These are phyloP conservation scores for Lycia hirtaria DNA, from an alignment of 2,888 invertebrate species.

Conservation along the genomic window DNA sequence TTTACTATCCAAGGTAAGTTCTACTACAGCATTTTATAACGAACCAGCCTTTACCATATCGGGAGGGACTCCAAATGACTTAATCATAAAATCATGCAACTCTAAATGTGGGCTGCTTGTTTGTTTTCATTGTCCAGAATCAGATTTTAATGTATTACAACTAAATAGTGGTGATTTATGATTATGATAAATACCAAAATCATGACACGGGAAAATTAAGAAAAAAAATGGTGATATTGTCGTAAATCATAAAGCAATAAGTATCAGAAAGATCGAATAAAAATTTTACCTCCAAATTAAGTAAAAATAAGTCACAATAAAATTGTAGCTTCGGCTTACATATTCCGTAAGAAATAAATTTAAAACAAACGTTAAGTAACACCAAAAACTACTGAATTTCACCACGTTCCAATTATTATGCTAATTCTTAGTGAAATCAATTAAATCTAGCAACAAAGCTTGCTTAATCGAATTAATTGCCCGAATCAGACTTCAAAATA, in stretches of 20 bases:
- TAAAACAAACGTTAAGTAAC: not conserved
- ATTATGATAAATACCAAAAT: not conserved
- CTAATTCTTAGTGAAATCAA: slow-evolving; percentile 33
- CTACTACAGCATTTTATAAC: slow-evolving; percentile 36
- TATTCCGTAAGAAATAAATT: not conserved
- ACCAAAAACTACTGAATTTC: slow-evolving; percentile 22
- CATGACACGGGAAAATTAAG: too few species aligned
- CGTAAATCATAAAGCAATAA: too few species aligned
- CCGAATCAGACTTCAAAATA: slow-evolving; percentile 24
- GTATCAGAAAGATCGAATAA: too few species aligned
- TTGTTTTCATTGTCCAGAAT: slow-evolving; percentile 30
- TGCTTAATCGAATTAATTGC: slow-evolving; percentile 39
- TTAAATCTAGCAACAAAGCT: slow-evolving; percentile 34
- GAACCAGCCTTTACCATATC: slow-evolving; percentile 22
- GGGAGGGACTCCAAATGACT: slow-evolving; percentile 23
- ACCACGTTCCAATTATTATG: slow-evolving; percentile 33
- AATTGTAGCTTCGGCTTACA: too few species aligned
- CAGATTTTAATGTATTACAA: not conserved
- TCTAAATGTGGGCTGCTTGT: slow-evolving; percentile 31
- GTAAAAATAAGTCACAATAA: too few species aligned
- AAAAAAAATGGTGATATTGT: too few species aligned
- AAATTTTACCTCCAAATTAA: too few species aligned
- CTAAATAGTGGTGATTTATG: not conserved
- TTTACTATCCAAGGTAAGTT: slow-evolving; percentile 36
- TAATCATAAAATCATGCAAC: slow-evolving; percentile 28